Evolutionary conservation across 1,140 invertebrate species (phyloP).

Genomic region (Probaryconus sp.): DNA sequence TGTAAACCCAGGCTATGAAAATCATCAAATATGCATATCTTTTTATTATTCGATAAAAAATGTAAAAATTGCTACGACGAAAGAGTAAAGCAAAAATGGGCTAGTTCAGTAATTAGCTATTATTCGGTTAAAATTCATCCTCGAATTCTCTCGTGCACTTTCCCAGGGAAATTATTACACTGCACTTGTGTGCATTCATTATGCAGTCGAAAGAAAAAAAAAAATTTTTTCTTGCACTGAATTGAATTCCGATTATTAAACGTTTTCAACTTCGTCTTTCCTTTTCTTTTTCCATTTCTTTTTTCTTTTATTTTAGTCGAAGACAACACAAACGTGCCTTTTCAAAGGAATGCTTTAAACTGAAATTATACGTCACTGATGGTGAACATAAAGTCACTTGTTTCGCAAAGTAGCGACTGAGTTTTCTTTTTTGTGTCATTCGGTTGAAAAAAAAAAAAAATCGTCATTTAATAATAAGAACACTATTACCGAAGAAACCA

Average conservation of each 20-base stretch:
- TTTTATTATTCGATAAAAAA: constrained; percentile 41
- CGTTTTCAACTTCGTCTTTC: too few species aligned
- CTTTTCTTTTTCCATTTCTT: too few species aligned
- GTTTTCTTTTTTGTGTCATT: constrained; percentile 30
- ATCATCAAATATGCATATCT: constrained; percentile 44
- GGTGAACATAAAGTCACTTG: constrained; percentile 25
- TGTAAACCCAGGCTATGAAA: constrained; percentile 39
- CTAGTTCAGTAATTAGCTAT: constrained; percentile 33
- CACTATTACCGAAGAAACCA: constrained; percentile 55
- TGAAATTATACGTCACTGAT: constrained; percentile 17
- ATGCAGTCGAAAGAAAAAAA: too few species aligned
- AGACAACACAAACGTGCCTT: too few species aligned
- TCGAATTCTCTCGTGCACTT: too few species aligned
- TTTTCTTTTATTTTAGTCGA: too few species aligned
- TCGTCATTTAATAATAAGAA: constrained; percentile 53
- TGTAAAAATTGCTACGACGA: constrained; percentile 2
- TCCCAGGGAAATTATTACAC: too few species aligned
- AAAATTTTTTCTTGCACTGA: too few species aligned
- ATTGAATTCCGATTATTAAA: too few species aligned
- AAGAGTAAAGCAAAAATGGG: constrained; percentile 14
- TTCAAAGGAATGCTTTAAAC: too few species aligned
- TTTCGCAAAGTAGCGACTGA: constrained; percentile 22
- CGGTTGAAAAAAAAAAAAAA: constrained; percentile 17
- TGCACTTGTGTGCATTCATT: too few species aligned
- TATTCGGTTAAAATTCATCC: constrained; percentile 38